phyloP scores from a whole-genome alignment of 23 tunicate species.

The Clavelina lepadiformis region DNA sequence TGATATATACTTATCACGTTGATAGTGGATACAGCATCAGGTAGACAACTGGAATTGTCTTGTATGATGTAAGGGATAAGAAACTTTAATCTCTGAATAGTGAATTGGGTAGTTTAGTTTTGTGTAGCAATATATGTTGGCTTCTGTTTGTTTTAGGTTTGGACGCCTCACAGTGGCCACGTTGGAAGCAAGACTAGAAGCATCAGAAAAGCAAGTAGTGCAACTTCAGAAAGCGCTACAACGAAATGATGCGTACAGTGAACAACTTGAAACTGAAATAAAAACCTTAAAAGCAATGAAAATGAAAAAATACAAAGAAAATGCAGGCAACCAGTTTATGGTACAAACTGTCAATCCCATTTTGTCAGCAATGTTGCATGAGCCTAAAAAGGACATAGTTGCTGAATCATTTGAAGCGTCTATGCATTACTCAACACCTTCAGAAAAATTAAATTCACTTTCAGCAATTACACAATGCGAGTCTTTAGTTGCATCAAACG shows the following conservation, averaged over 20 bases:
- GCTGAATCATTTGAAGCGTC: slow-evolving; percentile 2
- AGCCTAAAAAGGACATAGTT: slow-evolving; percentile 5
- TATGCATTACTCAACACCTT: slow-evolving; percentile 13
- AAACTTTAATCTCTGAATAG: too few species aligned
- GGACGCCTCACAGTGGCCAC: slow-evolving; percentile 77
- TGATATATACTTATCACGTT: not conserved
- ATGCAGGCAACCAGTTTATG: not conserved
- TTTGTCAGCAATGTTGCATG: slow-evolving; percentile 13
- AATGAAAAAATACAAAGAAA: not conserved
- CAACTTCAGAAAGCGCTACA: slow-evolving; percentile 63
- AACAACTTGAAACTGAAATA: slow-evolving; percentile 38
- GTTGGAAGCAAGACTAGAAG: slow-evolving; percentile 48
- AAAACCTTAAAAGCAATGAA: not conserved
- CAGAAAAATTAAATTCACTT: not conserved
- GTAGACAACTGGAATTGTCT: not conserved
- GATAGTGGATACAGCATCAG: not conserved
- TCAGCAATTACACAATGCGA: not conserved
- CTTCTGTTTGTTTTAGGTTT: slow-evolving; percentile 35
- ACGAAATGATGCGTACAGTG: slow-evolving; percentile 44
- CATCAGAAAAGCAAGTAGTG: slow-evolving; percentile 42
- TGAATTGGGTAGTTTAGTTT: too few species aligned
- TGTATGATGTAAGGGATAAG: not conserved
- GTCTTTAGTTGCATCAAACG: not conserved
- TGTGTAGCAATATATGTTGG: too few species aligned
- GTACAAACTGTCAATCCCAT: not conserved